phyloP scores from a whole-genome alignment of 2,888 invertebrate species.

The Lymantria dispar region DNA sequence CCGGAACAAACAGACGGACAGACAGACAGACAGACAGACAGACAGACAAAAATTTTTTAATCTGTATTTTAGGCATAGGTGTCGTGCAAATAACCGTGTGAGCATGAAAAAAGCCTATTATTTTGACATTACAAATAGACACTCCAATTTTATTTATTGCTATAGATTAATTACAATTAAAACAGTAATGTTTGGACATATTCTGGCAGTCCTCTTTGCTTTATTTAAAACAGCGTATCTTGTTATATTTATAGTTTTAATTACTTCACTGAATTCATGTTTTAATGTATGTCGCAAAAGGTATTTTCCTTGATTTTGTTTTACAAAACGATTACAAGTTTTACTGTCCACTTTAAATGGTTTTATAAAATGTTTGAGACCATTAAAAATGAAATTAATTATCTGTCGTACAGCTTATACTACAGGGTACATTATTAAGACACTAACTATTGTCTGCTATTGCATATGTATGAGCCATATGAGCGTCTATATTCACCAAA shows the following conservation, averaged over 20 bases:
- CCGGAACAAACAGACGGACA: too few relatives aligned
- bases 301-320: background rate
- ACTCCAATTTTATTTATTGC: too few relatives aligned
- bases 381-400: background rate
- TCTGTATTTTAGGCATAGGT: too few relatives aligned
- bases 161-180: background rate
- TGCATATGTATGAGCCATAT: too few relatives aligned
- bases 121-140: too few relatives aligned
- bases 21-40: too few relatives aligned
- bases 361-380: background rate
- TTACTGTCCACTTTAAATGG: background rate
- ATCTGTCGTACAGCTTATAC: background rate
- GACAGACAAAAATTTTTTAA: too few relatives aligned
- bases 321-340: constrained; percentile 2
- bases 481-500: too few relatives aligned
- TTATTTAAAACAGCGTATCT: constrained; percentile 18
- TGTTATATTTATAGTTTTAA: constrained; percentile 31
- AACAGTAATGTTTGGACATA: constrained; percentile 19
- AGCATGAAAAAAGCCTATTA: too few relatives aligned
- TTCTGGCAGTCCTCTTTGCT: constrained; percentile 26
- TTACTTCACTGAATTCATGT: constrained; percentile 12
- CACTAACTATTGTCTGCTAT: too few relatives aligned
- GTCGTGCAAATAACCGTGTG: too few relatives aligned
- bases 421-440: too few relatives aligned
- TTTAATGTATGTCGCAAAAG: constrained; percentile 20